Evolutionary conservation across 2,797 vertebrate genomes (phyloP).

Genomic region (Naso thynnoides): DNA sequence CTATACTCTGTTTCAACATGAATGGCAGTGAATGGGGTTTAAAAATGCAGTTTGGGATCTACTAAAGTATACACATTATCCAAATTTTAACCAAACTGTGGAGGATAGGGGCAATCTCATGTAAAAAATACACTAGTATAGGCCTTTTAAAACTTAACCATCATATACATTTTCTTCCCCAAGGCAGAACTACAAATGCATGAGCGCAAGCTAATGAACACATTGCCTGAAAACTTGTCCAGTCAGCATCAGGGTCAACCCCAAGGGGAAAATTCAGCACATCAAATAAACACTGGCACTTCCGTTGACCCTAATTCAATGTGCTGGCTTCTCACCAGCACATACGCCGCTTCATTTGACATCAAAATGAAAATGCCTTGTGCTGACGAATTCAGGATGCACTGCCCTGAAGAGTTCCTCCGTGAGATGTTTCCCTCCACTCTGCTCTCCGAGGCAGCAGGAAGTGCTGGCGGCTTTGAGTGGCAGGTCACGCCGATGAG

Average conservation of each 20-base stretch:
- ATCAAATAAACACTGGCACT: slow-evolving; percentile 58
- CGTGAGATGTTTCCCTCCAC: slow-evolving; percentile 20
- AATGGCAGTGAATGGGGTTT: too few relatives aligned
- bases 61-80: too few relatives aligned
- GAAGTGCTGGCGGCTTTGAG: slow-evolving; percentile 64
- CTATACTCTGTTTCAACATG: too few relatives aligned
- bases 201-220: slow-evolving; percentile 46
- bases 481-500: slow-evolving; percentile 63
- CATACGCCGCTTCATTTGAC: slow-evolving; percentile 29
- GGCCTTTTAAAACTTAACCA: too few relatives aligned
- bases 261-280: slow-evolving; percentile 32
- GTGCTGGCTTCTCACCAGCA: slow-evolving; percentile 46
- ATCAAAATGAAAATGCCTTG: slow-evolving; percentile 54
- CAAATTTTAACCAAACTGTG: too few relatives aligned
- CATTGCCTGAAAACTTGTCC: slow-evolving; percentile 26
- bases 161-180: slow-evolving; percentile 28
- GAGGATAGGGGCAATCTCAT: too few relatives aligned
- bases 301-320: slow-evolving; percentile 61
- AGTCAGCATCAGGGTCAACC: slow-evolving; percentile 50
- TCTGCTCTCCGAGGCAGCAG: slow-evolving; percentile 43
- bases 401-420: not conserved
- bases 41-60: too few relatives aligned
- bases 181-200: slow-evolving; percentile 35
- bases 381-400: slow-evolving; percentile 36
- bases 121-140: too few relatives aligned